Evolutionary conservation across 1,140 invertebrate genomes (phyloP).

Genomic region (Achroia grisella): DNA sequence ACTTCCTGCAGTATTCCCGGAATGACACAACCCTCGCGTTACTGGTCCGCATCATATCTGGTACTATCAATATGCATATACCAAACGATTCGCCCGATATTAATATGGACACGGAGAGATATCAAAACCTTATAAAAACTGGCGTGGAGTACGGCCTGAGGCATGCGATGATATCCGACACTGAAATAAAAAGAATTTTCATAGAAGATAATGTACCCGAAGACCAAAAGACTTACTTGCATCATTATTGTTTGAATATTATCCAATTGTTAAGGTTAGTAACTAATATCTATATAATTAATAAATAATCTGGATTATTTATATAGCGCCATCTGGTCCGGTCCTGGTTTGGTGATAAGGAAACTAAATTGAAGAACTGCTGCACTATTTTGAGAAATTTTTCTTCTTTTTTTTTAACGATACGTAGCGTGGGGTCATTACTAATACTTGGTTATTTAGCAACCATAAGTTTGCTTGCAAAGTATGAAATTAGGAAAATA

Average conservation of each 20-base stretch:
- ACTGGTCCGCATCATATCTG: constrained; percentile 71
- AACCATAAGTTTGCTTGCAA: too few relatives aligned
- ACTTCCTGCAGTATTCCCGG: constrained; percentile 71
- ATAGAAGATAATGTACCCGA: constrained; percentile 27
- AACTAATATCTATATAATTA: background rate
- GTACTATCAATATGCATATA: constrained; percentile 56
- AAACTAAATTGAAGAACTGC: too few relatives aligned
- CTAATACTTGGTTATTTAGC: too few relatives aligned
- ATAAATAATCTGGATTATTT: too few relatives aligned
- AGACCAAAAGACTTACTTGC: constrained; percentile 55
- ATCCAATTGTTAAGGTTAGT: constrained; percentile 59
- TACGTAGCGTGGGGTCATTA: too few relatives aligned
- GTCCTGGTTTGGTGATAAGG: too few relatives aligned
- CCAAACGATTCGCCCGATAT: constrained; percentile 49
- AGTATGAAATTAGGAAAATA: too few relatives aligned
- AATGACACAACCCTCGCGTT: constrained; percentile 71
- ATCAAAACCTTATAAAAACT: constrained; percentile 49
- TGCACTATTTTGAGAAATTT: too few relatives aligned
- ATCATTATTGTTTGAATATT: constrained; percentile 62
- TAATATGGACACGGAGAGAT: constrained; percentile 47
- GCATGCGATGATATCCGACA: constrained; percentile 53
- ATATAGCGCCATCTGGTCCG: too few relatives aligned
- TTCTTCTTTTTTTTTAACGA: too few relatives aligned
- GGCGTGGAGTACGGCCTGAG: constrained; percentile 61
- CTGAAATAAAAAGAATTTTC: constrained; percentile 49